Evolutionary conservation across 2,888 invertebrate species (phyloP), one percentile per base, ranked within the genome.

Genomic region (Dusona sp.): DNA sequence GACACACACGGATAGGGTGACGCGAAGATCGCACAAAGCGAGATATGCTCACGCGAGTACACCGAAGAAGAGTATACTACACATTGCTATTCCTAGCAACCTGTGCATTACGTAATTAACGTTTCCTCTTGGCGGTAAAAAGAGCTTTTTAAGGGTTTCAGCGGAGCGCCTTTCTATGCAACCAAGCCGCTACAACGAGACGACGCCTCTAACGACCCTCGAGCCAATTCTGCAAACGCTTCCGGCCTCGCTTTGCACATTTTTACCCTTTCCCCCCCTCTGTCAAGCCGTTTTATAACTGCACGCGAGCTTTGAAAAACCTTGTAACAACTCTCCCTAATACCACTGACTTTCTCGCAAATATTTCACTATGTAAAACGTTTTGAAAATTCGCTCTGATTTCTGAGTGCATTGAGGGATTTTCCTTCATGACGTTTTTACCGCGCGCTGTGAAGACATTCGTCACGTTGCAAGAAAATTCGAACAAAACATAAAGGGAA

Each of bases 91-190:
- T 79, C 36, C 45, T 4, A 33, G 45, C 36, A 64, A 38, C 36
- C 19, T 57, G 67, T 51, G 73, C 64, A 80, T 80, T 73, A 80
- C 80, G 80, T 65, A 80, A 80, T 80, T 80, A 80, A 80, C 80
- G 80, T 80, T 80, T 80, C 65, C 73, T 73, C 51, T 64, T 25
- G 72, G 51, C 64, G 72, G 48, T 64, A 73, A 80, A 80, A 80
- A 80, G 73, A 73, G 22, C 57, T 64, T 80, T 79, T 68, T 68
- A 79, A 54, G 79, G 68, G 54, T 57, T 68, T n/a, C 19, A 77
- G 25, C 61, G 22, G 61, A 29, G 67, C 22, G 38, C 61, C 65
- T 22, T 13, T 42, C 45, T 25, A 13, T 57, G 57, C 33, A 33
- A 33, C 33, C 51, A 13, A 57, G 74, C 6, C 79, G 57, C 79